Evolutionary conservation across 1,140 invertebrate species (phyloP), one percentile per base, ranked within the genome.

Genomic region (Achatina immaculata): DNA sequence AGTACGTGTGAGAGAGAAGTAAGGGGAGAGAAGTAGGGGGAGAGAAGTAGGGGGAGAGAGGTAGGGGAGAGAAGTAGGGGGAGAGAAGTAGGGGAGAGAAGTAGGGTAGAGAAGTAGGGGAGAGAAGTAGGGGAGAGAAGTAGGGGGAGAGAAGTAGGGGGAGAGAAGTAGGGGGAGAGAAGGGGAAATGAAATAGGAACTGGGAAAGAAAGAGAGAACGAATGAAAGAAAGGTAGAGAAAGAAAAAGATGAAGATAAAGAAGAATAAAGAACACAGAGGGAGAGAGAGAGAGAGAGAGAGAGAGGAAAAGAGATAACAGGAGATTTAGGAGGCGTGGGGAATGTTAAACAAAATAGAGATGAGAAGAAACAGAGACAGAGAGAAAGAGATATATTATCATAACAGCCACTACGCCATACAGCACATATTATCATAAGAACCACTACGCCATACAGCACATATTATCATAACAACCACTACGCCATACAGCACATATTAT

Each of bases 221-320:
- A 68, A 31, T 11, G 34, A 68, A 31, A n/a, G 11, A 68, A 68
- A 21, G 21, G 31, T 14, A 11, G 14, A 68, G 31, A 14, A 68
- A 14, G 31, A 11, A n/a, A 11, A 68, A 68, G 14, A 14, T 16
- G 9, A 16, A 16, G 28, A 28, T 68, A n/a, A 68, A 31, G 31
- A 28, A 68, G 21, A 34, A 14, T 11, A 28, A 68, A 28, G 31
- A 14, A n/a, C 34, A 68, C 9, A 68, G 34, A 68, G 34, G 31
- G 34, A 68, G 69, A 72, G 69, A 72, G 31, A 9, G 69, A 42
- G 7, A 72, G 69, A 38, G 31, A 42, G 69, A 71, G 68, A 71
- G 36, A 38, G 36, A 71, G 68, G n/a, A 45, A 19, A 45, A 45
- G 43, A 45, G 19, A 19, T 45, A 45, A 19, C 7, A 45, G 43